Percentiles rank a stretch among this genome's conserved stretches.
Conservation (phyloP, 2,888 invertebrate genomes). For the Tineola bisselliella region DNA sequence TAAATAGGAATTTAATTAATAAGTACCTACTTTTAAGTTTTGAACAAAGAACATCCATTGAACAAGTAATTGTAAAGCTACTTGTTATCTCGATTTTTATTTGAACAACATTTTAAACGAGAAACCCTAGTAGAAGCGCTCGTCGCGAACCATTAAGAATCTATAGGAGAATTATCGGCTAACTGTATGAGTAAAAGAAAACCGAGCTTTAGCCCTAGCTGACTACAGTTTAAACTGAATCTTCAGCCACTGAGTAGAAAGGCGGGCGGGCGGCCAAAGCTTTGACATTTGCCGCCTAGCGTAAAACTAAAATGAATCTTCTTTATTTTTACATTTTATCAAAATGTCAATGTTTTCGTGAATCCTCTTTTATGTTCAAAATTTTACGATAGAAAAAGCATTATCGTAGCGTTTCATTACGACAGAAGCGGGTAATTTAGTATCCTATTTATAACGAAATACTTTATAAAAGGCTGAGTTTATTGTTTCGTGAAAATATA, state of each 20-base stretch:
- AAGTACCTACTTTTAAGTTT: neutral
- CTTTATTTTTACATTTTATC: neutral
- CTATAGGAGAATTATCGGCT: constrained; percentile 7
- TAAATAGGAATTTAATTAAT: neutral
- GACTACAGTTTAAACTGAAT: constrained; percentile 10
- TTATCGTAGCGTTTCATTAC: neutral
- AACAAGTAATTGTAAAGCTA: neutral
- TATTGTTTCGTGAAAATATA: constrained; percentile 14
- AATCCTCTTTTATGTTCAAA: neutral
- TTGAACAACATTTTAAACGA: neutral
- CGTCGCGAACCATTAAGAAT: neutral
- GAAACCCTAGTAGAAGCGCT: neutral
- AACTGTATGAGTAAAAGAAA: constrained; percentile 1
- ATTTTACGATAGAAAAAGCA: neutral
- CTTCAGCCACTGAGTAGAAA: neutral
- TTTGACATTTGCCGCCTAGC: constrained; percentile 16
- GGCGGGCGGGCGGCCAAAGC: constrained; percentile 17
- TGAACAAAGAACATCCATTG: neutral
- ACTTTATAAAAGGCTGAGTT: constrained; percentile 8
- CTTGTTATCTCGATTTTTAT: neutral
- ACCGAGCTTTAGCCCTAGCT: constrained; percentile 2
- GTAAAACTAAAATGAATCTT: neutral
- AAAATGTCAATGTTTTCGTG: neutral
- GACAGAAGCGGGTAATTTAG: neutral
- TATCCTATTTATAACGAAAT: neutral